These are phyloP conservation scores for Poicephalus meyeri DNA, from an alignment of 2,113 vertebrate genomes.

Conservation along the genomic window DNA sequence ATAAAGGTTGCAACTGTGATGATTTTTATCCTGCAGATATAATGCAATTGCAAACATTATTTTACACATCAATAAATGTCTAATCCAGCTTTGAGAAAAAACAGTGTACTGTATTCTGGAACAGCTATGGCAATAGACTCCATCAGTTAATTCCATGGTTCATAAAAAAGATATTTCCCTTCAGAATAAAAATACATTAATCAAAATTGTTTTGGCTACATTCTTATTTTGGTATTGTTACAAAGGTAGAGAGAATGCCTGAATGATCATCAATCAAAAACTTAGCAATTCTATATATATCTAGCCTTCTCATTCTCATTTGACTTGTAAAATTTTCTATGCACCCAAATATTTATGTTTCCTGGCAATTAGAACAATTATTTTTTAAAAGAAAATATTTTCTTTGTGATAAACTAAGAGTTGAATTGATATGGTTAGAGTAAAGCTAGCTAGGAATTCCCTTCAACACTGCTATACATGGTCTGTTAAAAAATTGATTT, in stretches of 20 bases:
- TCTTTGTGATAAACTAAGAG: background rate
- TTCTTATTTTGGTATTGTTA: background rate
- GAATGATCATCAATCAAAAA: background rate
- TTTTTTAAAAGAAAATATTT: background rate
- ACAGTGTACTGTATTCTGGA: background rate
- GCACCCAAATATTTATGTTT: background rate
- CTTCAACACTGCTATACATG: background rate
- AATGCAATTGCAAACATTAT: background rate
- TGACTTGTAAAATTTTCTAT: background rate
- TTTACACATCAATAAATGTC: background rate
- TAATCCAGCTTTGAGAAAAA: background rate
- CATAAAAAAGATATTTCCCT: background rate
- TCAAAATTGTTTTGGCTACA: background rate
- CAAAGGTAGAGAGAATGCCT: background rate
- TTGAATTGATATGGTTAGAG: background rate
- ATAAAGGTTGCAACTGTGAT: background rate
- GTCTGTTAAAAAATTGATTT: background rate
- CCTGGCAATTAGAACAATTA: background rate
- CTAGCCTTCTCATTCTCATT: background rate
- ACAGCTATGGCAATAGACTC: background rate
- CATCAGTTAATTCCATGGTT: background rate
- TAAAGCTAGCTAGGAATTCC: background rate
- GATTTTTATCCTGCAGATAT: background rate
- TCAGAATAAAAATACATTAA: background rate
- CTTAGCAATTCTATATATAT: background rate